These are phyloP conservation scores for Leucosticte australis DNA, from an alignment of 2,113 vertebrate species.

Conservation along the genomic window DNA sequence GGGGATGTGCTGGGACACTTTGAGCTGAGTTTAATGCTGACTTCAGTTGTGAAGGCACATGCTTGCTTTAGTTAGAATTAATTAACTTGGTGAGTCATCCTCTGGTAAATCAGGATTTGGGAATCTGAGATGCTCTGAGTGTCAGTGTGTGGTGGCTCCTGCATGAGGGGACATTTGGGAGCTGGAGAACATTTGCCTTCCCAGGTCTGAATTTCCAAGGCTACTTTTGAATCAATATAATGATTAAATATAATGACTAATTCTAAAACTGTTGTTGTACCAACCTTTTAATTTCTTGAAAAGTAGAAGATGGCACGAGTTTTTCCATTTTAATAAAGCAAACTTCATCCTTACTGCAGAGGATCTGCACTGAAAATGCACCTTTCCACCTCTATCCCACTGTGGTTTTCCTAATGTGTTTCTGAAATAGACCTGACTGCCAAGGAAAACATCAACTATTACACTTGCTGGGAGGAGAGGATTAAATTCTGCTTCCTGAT, in stretches of 20 bases:
- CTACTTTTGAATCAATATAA: accelerated
- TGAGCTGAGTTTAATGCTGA: neutral
- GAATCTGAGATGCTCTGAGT: accelerated
- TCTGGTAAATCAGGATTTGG: neutral
- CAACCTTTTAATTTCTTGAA: neutral
- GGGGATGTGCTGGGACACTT: neutral
- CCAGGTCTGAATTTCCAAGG: neutral
- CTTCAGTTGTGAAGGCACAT: neutral
- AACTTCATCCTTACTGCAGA: neutral
- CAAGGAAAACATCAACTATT: conserved; percentile 40
- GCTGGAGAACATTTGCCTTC: neutral
- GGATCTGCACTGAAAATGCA: neutral
- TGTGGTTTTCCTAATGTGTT: conserved; percentile 36
- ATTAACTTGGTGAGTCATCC: neutral
- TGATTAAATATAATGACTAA: neutral
- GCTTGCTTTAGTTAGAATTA: neutral
- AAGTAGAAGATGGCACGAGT: neutral
- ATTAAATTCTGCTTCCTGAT: conserved; percentile 32
- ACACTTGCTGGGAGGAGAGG: conserved; percentile 21
- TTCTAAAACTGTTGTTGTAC: neutral
- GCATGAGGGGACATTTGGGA: neutral
- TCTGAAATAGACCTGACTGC: conserved; percentile 15
- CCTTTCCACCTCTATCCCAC: neutral
- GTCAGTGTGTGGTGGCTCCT: neutral
- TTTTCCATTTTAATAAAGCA: neutral